Percentiles rank a stretch among this genome's conserved stretches.
phyloP scores from a whole-genome alignment of 2,113 vertebrate species.

The Engraulis encrasicolus region DNA sequence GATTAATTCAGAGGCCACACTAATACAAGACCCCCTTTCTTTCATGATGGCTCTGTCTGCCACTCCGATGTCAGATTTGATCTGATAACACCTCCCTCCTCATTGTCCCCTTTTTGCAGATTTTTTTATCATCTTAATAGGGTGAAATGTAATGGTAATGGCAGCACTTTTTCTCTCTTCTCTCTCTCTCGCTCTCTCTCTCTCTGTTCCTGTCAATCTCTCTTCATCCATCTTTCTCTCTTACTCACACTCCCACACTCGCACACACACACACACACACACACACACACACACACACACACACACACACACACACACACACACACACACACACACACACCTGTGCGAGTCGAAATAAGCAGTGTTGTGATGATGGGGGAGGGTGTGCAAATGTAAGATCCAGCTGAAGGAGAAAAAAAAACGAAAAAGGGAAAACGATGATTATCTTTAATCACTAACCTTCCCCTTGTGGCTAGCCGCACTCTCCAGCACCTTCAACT shows the following conservation, averaged over 20 bases:
- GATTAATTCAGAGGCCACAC: conserved; percentile 59
- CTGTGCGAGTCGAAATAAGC: conserved; percentile 86
- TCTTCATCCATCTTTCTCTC: neutral
- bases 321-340: neutral
- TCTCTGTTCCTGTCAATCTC: neutral
- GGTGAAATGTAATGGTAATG: conserved; percentile 36
- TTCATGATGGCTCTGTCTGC: conserved; percentile 53
- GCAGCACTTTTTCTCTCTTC: conserved; percentile 16
- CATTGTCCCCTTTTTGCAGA: conserved; percentile 47
- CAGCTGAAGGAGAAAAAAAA: conserved; percentile 87
- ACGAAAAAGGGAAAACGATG: conserved; percentile 84
- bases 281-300: neutral
- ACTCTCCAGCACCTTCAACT: conserved; percentile 95
- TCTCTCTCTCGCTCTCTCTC: neutral
- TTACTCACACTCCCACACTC: neutral
- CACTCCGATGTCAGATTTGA: conserved; percentile 60
- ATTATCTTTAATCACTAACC: conserved; percentile 97
- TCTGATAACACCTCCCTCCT: conserved; percentile 58
- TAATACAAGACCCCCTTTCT: conserved; percentile 54
- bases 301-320: neutral
- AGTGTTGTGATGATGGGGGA: no score
- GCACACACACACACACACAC: neutral
- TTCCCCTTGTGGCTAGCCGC: conserved; percentile 86
- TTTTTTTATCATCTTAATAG: conserved; percentile 52
- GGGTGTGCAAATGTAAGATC: no score